Evolutionary conservation across 1,140 invertebrate genomes (phyloP), one percentile per base, ranked within the genome.

Genomic region (Zaprionus kolodkinae): DNA sequence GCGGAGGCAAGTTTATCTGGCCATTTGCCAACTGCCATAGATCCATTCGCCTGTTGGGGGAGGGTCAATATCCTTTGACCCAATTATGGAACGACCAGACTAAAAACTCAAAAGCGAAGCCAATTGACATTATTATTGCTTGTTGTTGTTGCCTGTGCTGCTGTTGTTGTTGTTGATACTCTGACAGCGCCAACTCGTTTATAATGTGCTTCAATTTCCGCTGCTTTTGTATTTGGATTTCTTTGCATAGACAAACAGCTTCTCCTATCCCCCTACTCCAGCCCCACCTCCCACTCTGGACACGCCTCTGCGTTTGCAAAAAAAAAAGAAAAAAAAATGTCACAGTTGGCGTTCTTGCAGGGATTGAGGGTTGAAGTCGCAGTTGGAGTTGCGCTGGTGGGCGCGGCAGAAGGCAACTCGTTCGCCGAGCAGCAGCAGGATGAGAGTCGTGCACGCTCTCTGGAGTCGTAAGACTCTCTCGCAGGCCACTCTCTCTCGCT

Each of bases 61-160:
- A 61, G 72, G 88, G 88, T 91, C 88, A 91, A 91, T 90, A 91
- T 91, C 88, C 88, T 91, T 91, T 91, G 88, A 91, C 88, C 88
- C 88, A 91, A 91, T 91, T 91, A 87, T 91, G 81, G 50, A 0
- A 30, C 43, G 54, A 70, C 17, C 17, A 63, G 78, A 79, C 76
- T 81, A 73, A 64, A 35, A 35, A 85, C 74, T 74, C 76, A 80
- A 75, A 74, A 78, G 74, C 61, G 30, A 61, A 73, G 79, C 68
- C 77, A 81, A 81, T 81, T 81, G 77, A 79, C 77, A 73, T 66
- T 40, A 36, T 66, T 56, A 40, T 45, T 65, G 45, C 52, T 48
- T 70, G 55, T 61, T 63, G 65, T 59, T 13, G 17, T 45, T 57
- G 21, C 27, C 40, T 5, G 5, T 40, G 13, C 2, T 70, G 43